Evolutionary conservation across 2,888 invertebrate genomes (phyloP).

Genomic region (Hipparchia sbordonii): DNA sequence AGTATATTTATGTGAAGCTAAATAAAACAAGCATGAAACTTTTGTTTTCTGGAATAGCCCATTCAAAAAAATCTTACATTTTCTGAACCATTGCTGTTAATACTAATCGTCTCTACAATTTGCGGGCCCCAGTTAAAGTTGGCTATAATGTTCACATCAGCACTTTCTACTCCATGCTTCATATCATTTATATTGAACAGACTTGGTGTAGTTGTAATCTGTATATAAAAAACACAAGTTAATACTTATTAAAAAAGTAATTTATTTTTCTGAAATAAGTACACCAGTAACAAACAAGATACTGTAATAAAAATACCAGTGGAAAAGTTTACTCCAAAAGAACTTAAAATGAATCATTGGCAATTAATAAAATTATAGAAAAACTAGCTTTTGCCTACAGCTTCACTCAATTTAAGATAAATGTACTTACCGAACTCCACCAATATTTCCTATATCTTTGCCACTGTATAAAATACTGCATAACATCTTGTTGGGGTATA

Average conservation of each 20-base stretch:
- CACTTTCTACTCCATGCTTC: constrained; percentile 66
- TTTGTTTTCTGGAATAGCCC: too few species aligned
- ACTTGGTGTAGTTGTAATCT: constrained; percentile 88
- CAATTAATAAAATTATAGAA: neutral
- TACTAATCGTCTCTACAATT: constrained; percentile 84
- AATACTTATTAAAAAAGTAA: constrained; percentile 1
- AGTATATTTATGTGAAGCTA: neutral
- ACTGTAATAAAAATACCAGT: too few species aligned
- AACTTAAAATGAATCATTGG: constrained; percentile 5
- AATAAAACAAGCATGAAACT: neutral
- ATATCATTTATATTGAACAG: constrained; percentile 85
- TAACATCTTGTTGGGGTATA: constrained; percentile 73
- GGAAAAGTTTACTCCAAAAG: neutral
- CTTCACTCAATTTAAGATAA: too few species aligned
- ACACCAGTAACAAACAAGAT: too few species aligned
- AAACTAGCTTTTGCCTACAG: too few species aligned
- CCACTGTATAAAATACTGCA: constrained; percentile 88
- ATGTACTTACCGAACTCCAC: constrained; percentile 89
- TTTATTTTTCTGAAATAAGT: too few species aligned
- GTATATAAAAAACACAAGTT: constrained; percentile 42
- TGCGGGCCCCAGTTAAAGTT: constrained; percentile 85
- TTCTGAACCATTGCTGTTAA: constrained; percentile 42
- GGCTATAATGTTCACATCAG: constrained; percentile 85
- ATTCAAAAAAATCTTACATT: constrained; percentile 46
- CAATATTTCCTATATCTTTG: constrained; percentile 91